A percentile compares a stretch with the other conserved stretches of the same genome.
Conservation (phyloP, 2,797 vertebrate genomes). For the Lutra lutra region DNA sequence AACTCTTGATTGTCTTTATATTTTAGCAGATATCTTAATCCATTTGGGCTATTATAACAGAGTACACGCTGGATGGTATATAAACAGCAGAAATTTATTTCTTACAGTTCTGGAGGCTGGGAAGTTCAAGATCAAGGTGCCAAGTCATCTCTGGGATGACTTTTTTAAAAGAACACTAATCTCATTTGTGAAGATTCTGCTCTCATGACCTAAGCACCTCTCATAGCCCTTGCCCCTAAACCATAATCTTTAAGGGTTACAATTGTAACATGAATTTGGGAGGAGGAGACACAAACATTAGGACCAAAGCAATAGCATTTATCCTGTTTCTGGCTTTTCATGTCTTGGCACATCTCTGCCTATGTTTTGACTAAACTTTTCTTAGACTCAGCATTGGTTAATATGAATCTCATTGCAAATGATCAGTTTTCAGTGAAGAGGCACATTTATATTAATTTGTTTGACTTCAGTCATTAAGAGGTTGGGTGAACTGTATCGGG, state of each 20-base stretch:
- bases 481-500: background rate
- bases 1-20: background rate
- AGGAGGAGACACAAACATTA: background rate
- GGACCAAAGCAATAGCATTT: background rate
- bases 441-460: background rate
- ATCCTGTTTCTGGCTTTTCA: background rate
- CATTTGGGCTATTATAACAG: background rate
- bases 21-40: background rate
- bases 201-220: background rate
- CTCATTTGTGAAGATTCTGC: background rate
- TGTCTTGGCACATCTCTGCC: background rate
- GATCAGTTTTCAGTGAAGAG: background rate
- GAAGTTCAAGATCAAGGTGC: background rate
- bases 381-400: background rate
- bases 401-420: background rate
- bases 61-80: background rate
- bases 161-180: background rate
- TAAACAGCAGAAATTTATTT: background rate
- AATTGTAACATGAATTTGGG: background rate
- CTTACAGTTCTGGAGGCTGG: background rate
- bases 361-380: background rate
- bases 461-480: slow-evolving; percentile 41
- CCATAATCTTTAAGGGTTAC: background rate
- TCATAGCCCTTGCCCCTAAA: background rate
- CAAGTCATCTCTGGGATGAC: background rate